A percentile compares a stretch with the other conserved stretches of the same genome.
These are phyloP conservation scores for Aplocera efformata DNA, from an alignment of 2,888 invertebrate genomes.

Conservation along the genomic window DNA sequence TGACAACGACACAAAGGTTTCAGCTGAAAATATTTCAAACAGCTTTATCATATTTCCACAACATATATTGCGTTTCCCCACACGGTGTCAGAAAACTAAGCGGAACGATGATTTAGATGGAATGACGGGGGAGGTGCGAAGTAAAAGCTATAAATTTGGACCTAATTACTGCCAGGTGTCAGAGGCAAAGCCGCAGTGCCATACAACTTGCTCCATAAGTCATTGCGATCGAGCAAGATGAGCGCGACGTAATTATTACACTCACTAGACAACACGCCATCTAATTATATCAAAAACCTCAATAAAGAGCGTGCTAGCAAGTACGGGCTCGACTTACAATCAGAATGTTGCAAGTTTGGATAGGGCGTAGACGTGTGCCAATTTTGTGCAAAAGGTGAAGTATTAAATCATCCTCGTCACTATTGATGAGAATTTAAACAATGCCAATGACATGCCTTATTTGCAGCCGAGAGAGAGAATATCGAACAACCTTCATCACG, in stretches of 20 bases:
- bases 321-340: no score
- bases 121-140: constrained; percentile 50
- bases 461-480: no score
- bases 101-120: constrained; percentile 47
- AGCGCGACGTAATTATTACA: constrained; percentile 44
- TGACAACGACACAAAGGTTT: constrained; percentile 24
- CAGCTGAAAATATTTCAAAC: constrained; percentile 30
- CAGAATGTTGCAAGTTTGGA: no score
- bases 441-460: no score
- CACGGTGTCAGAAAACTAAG: constrained; percentile 42
- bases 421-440: no score
- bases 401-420: no score
- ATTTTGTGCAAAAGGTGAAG: no score
- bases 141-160: constrained; percentile 63
- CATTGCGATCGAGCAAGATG: constrained; percentile 59
- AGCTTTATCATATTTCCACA: constrained; percentile 38
- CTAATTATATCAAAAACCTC: not conserved
- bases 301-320: no score
- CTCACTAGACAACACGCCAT: constrained; percentile 28
- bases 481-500: no score
- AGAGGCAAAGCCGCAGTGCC: constrained; percentile 58
- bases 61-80: constrained; percentile 35
- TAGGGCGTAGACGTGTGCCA: no score
- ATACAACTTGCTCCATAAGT: constrained; percentile 65
- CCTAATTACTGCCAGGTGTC: constrained; percentile 73